A percentile compares a stretch with the other conserved stretches of the same genome.
Conservation (phyloP, 2,113 vertebrate species). For the Bombycilla garrulus region DNA sequence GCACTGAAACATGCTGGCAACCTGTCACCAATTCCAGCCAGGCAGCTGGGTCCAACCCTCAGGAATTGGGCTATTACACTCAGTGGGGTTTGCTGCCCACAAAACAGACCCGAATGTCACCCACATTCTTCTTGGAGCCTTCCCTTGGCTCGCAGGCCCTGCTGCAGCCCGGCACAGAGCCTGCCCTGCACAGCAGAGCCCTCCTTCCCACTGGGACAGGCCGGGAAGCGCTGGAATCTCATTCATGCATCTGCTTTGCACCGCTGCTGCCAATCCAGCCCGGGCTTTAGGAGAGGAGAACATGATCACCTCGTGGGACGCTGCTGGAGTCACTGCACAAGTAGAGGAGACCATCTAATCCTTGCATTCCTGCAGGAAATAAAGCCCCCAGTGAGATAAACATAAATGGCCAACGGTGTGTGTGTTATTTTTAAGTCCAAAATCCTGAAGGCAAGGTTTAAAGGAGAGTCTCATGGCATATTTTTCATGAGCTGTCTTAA, state of each 20-base stretch:
- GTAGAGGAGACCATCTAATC: conserved; percentile 28
- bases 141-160: fast-evolving
- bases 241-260: conserved; percentile 54
- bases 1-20: not conserved
- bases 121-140: not conserved
- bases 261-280: conserved; percentile 8
- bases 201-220: not conserved
- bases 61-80: not conserved
- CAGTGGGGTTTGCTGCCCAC: not conserved
- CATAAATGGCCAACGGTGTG: conserved; percentile 36
- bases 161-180: fast-evolving
- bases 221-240: not conserved
- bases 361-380: conserved; percentile 55
- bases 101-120: not conserved
- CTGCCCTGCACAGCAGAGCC: not conserved
- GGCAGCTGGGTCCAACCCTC: not conserved
- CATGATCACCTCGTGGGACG: not conserved
- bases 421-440: conserved; percentile 59
- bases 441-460: conserved; percentile 57
- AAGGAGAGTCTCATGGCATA: conserved; percentile 19
- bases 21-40: not conserved
- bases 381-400: conserved; percentile 38
- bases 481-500: conserved; percentile 58
- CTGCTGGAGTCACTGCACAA: not conserved
- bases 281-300: conserved; percentile 26